A percentile compares a stretch with the other conserved stretches of the same genome.
Conservation (phyloP, 2,113 vertebrate genomes). For the Mesembrinibis cayennensis region DNA sequence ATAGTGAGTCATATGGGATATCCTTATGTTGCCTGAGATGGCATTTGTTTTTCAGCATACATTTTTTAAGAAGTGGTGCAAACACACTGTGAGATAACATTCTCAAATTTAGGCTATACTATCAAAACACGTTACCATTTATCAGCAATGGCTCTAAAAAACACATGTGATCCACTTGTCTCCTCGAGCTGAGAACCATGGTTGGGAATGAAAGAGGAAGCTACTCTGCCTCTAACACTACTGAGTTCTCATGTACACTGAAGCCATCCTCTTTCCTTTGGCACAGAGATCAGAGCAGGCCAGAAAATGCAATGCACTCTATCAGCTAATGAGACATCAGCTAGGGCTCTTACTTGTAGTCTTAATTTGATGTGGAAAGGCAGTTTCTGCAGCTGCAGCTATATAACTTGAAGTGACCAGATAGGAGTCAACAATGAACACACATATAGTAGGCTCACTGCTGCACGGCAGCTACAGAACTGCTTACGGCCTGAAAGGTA, state of each 20-base stretch:
- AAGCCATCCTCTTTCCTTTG: not conserved
- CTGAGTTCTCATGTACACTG: not conserved
- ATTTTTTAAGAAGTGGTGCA: not conserved
- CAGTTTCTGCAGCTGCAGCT: not conserved
- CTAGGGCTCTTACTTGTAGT: not conserved
- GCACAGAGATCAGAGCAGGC: not conserved
- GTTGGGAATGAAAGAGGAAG: not conserved
- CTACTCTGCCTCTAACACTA: not conserved
- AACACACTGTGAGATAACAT: not conserved
- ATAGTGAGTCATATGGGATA: not conserved
- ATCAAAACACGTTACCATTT: constrained; percentile 13
- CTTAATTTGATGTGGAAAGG: not conserved
- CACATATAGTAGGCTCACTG: not conserved
- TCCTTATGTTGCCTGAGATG: constrained; percentile 15
- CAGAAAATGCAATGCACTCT: not conserved
- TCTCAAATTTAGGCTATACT: not conserved
- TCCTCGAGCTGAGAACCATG: not conserved
- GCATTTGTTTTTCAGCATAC: constrained; percentile 7
- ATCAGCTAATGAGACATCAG: not conserved
- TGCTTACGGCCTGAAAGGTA: not conserved
- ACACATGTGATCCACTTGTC: not conserved
- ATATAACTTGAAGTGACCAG: not conserved
- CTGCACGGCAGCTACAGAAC: not conserved
- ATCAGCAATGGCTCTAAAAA: not conserved
- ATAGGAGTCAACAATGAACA: not conserved